phyloP scores from a whole-genome alignment of 92 coral and sea anemone species.

The Palythoa grandiflora region DNA sequence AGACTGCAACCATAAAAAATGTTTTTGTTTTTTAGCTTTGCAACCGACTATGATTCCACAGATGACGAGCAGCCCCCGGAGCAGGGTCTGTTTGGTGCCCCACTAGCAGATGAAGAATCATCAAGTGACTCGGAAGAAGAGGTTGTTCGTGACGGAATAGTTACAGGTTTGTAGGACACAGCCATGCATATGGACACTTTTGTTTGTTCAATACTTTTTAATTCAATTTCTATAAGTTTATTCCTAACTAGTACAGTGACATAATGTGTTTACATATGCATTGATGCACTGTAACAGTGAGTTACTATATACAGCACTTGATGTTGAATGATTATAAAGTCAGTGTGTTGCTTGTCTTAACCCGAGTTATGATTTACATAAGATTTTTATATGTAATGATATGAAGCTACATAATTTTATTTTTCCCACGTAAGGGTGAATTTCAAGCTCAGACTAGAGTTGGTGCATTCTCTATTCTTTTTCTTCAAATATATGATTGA shows the following conservation, averaged over 20 bases:
- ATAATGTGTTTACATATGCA: too few species aligned
- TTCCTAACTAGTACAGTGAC: too few species aligned
- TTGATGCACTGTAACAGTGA: too few species aligned
- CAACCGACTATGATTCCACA: slow-evolving; percentile 39
- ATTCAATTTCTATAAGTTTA: not conserved
- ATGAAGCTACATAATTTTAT: too few species aligned
- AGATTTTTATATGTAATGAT: too few species aligned
- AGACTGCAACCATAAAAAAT: not conserved
- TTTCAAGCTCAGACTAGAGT: too few species aligned
- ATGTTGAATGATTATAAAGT: too few species aligned
- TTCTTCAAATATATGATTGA: too few species aligned
- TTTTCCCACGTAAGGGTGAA: too few species aligned
- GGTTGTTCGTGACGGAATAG: slow-evolving; percentile 26
- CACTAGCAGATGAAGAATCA: slow-evolving; percentile 41
- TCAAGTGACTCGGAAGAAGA: slow-evolving; percentile 50
- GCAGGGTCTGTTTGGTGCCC: slow-evolving; percentile 36
- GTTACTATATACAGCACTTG: too few species aligned
- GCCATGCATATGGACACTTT: not conserved
- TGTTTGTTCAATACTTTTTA: not conserved
- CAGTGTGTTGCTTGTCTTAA: not conserved
- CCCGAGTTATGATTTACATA: too few species aligned
- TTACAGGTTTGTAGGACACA: slow-evolving; percentile 15
- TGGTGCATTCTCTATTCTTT: too few species aligned
- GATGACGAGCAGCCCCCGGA: slow-evolving; percentile 26
- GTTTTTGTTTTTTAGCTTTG: not conserved